Conservation (phyloP, 35 echinoderm and acorn worm species). For the Diadema setosum region DNA sequence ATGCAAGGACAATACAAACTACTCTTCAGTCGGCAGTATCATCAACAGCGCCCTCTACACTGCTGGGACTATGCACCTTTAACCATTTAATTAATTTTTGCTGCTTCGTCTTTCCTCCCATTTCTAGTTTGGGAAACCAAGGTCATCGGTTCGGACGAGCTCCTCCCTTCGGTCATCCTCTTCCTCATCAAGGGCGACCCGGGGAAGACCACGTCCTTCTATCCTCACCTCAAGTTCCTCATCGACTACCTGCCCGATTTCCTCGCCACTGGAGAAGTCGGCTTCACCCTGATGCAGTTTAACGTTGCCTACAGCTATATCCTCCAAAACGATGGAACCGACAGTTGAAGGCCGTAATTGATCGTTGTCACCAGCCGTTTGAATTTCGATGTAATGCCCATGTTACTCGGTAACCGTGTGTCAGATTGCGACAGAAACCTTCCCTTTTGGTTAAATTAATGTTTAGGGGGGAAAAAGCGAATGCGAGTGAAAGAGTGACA, state of each 20-base stretch:
- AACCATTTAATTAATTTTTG: neutral
- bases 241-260: constrained; percentile 73
- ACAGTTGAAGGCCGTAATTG: too few relatives aligned
- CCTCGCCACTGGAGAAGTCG: constrained; percentile 45
- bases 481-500: too few relatives aligned
- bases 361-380: too few relatives aligned
- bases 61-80: too few relatives aligned
- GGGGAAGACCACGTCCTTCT: constrained; percentile 26
- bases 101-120: neutral
- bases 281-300: constrained; percentile 57
- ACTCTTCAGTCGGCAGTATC: too few relatives aligned
- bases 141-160: constrained; percentile 62
- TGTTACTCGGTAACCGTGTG: too few relatives aligned
- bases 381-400: too few relatives aligned
- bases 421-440: too few relatives aligned
- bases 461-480: too few relatives aligned
- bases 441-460: too few relatives aligned
- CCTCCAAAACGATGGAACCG: neutral
- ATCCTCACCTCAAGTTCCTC: constrained; percentile 57
- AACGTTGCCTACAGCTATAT: constrained; percentile 41
- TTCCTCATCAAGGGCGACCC: constrained; percentile 71
- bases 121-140: constrained; percentile 52
- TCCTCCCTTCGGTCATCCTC: constrained; percentile 49
- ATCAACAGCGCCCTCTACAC: too few relatives aligned
- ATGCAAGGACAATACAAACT: neutral